Evolutionary conservation across 1,140 invertebrate species (phyloP), one percentile per base, ranked within the genome.

Genomic region (Daktulosphaira vitifoliae): DNA sequence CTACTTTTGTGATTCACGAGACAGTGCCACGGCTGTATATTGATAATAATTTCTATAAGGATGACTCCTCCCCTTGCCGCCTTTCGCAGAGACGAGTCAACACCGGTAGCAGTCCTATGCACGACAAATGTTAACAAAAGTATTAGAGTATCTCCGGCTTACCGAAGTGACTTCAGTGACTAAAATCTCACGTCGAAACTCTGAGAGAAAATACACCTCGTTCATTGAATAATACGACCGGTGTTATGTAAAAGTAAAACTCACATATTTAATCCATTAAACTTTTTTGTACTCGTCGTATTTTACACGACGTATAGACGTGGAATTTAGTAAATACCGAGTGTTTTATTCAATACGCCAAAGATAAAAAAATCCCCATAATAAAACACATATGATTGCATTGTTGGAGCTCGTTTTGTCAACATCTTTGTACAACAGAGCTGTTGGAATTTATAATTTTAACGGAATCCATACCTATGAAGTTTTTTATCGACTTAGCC

Each of bases 361-460:
- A 1, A 48, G 4, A 48, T 42, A 59, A 22, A 59, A 59, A 59
- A 59, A 59, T 29, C 54, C 38, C 39, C 42, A 59, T 59, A 15
- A 44, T 59, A 44, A 44, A 29, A 44, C 54, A 59, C 15, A 56
- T 44, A 59, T 59, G 37, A 26, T 44, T 44, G 23, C 54, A 59
- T 59, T 59, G 54, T 59, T 25, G 13, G 9, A 26, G 15, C 54
- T 2, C 39, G 11, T 44, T 59, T 59, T 44, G 23, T 18, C 54
- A 16, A 39, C 53, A n/a, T 56, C 38, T 18, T 56, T 23, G 22
- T 38, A 59, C 54, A 33, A 42, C 52, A 54, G 38, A 59, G 38
- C 54, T 44, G 54, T 59, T 59, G 54, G 54, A 59, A 59, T 59
- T 59, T 59, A 59, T 59, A 59, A 59, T 59, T 56, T 59, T 26